phyloP scores from a whole-genome alignment of 2,113 vertebrate species.

The Phalacrocorax pelagicus region DNA sequence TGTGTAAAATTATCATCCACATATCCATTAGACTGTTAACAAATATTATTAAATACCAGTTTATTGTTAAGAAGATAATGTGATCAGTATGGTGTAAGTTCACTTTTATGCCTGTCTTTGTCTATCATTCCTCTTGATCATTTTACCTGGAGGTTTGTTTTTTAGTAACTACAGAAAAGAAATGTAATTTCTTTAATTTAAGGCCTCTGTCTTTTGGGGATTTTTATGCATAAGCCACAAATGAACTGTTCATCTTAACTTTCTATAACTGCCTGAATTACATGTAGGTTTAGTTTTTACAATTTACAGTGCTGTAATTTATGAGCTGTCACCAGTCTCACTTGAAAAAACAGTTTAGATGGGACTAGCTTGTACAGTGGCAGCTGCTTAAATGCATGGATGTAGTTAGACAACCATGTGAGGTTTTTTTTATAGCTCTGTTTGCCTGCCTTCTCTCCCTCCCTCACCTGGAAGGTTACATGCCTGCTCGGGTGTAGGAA shows the following conservation, averaged over 20 bases:
- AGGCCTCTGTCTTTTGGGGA: not conserved
- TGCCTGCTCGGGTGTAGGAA: not conserved
- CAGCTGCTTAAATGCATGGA: not conserved
- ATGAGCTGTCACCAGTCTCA: not conserved
- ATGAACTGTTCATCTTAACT: not conserved
- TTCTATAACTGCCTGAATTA: not conserved
- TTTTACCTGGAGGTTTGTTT: not conserved
- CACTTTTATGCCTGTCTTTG: not conserved
- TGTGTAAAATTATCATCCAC: not conserved
- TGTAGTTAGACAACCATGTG: not conserved
- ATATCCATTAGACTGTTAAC: not conserved
- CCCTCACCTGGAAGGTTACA: not conserved
- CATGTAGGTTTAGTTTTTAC: not conserved
- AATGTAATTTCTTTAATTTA: not conserved
- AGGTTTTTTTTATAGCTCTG: not conserved
- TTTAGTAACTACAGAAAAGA: not conserved
- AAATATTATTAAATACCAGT: not conserved
- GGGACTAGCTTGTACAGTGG: not conserved
- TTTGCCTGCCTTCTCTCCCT: not conserved
- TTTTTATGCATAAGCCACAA: conserved; percentile 8
- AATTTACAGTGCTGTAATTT: not conserved
- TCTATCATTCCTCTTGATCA: not conserved
- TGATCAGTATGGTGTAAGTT: accelerated
- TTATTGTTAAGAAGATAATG: not conserved
- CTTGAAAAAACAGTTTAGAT: not conserved